Percentiles rank a stretch among this genome's conserved stretches.
These are phyloP conservation scores for Macropis europaea DNA, from an alignment of 2,888 invertebrate species.

Conservation along the genomic window DNA sequence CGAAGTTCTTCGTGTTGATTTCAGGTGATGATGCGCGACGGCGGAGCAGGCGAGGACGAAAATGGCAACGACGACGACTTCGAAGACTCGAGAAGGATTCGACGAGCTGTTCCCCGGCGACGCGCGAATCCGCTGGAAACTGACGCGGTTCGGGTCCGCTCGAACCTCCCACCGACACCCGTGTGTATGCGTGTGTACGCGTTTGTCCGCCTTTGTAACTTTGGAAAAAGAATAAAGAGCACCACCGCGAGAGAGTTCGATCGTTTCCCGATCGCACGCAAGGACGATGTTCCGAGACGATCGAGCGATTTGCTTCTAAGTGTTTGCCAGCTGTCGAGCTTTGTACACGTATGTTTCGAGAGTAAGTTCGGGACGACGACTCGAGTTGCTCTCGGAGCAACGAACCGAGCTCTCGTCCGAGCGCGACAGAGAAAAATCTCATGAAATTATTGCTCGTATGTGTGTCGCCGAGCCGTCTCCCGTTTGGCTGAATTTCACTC, in stretches of 20 bases:
- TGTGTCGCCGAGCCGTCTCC: constrained; percentile 39
- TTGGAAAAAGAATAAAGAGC: constrained; percentile 16
- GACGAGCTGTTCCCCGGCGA: no score
- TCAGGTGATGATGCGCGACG: constrained; percentile 6
- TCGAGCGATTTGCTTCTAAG: neutral
- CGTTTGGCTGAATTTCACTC: constrained; percentile 11
- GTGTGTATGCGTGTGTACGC: no score
- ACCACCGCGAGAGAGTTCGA: neutral
- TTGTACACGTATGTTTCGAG: neutral
- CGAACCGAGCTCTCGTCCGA: no score
- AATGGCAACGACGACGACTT: no score
- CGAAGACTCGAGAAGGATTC: no score
- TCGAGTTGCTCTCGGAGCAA: no score
- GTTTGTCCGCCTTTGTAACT: no score
- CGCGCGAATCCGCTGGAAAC: no score
- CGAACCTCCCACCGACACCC: neutral
- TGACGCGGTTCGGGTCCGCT: no score
- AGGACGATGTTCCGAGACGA: neutral
- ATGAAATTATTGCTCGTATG: constrained; percentile 37
- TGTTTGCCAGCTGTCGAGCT: constrained; percentile 9
- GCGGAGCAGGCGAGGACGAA: no score
- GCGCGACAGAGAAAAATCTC: neutral
- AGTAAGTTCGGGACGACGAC: no score
- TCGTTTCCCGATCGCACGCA: neutral
- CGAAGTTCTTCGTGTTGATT: constrained; percentile 11